These are phyloP conservation scores for Neopipo cinnamomea DNA, from an alignment of 2,113 vertebrate species.

Conservation along the genomic window DNA sequence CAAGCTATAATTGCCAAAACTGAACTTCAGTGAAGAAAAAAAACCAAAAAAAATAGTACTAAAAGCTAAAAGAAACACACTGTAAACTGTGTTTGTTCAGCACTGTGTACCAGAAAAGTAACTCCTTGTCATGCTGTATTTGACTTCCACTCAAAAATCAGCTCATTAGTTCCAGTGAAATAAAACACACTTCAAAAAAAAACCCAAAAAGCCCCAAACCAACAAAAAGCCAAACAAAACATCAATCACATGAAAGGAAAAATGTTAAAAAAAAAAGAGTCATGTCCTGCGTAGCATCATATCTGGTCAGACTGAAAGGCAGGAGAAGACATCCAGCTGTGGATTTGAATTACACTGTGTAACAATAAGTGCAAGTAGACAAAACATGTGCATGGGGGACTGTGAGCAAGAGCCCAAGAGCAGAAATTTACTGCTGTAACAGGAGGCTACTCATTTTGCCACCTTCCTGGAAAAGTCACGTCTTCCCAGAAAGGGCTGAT, in stretches of 20 bases:
- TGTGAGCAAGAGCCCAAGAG: background rate
- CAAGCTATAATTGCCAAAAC: background rate
- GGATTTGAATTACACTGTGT: background rate
- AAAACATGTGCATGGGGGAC: background rate
- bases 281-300: background rate
- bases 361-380: background rate
- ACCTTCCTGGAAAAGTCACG: background rate
- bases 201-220: fast-evolving
- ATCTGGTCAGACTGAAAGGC: background rate
- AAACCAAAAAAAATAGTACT: background rate
- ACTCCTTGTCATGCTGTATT: background rate
- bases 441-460: background rate
- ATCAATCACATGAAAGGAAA: background rate
- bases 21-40: background rate
- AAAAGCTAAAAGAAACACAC: background rate
- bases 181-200: background rate
- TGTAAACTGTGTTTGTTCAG: background rate
- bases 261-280: background rate
- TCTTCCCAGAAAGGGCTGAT: background rate
- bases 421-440: background rate
- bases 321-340: background rate
- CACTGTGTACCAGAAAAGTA: background rate
- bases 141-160: background rate
- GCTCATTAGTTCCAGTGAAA: background rate
- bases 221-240: background rate